These are phyloP conservation scores for Drosophila greeni DNA, from an alignment of 2,888 invertebrate species.

Conservation along the genomic window DNA sequence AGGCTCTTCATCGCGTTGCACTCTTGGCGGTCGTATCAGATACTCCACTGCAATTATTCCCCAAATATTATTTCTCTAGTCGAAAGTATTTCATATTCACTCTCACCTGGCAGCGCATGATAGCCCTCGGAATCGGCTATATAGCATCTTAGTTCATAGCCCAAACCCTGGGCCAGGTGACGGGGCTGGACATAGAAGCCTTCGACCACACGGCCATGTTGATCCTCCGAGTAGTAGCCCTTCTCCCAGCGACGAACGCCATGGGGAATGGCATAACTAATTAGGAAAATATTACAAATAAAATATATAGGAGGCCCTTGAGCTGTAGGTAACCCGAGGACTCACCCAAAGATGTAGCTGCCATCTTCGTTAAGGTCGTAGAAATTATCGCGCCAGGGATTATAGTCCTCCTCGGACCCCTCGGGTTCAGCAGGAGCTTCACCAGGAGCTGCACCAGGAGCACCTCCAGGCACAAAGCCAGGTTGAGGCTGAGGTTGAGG, in stretches of 20 bases:
- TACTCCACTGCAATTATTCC: conserved; percentile 54
- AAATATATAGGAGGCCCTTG: neutral
- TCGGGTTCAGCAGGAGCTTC: conserved; percentile 9
- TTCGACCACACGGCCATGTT: conserved; percentile 56
- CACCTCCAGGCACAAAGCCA: neutral
- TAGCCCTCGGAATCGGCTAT: conserved; percentile 62
- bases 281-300: neutral
- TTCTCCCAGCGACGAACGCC: conserved; percentile 70
- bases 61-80: neutral
- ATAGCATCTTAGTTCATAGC: conserved; percentile 66
- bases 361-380: conserved; percentile 62
- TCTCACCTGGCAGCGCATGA: conserved; percentile 53
- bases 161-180: conserved; percentile 25
- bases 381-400: conserved; percentile 65
- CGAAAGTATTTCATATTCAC: neutral
- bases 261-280: conserved; percentile 61
- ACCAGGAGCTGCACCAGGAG: neutral
- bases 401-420: conserved; percentile 42
- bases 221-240: conserved; percentile 41
- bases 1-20: conserved; percentile 57
- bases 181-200: conserved; percentile 67
- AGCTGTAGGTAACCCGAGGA: neutral
- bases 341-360: conserved; percentile 67
- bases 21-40: conserved; percentile 55
- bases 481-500: neutral